Conservation (phyloP, 2,888 invertebrate species). For the Stenodera caucasica region DNA sequence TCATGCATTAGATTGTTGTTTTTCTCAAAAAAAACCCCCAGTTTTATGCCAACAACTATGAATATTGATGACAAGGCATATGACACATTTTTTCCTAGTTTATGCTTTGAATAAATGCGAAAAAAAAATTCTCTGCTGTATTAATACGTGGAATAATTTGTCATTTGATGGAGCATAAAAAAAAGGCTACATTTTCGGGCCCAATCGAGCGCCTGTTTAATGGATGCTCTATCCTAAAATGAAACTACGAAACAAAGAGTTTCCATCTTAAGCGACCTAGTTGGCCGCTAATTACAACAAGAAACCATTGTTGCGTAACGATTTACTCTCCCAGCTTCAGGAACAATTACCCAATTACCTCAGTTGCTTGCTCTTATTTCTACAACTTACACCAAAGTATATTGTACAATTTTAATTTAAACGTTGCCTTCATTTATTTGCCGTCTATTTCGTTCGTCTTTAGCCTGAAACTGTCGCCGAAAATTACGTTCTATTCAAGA, state of each 20-base stretch:
- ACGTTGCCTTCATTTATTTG: not conserved
- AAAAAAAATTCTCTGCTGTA: not conserved
- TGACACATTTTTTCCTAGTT: not conserved
- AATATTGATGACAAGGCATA: not conserved
- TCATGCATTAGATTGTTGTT: not conserved
- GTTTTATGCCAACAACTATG: not conserved
- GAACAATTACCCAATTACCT: slow-evolving; percentile 51
- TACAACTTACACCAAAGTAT: slow-evolving; percentile 22
- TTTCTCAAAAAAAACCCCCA: not conserved
- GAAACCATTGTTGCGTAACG: slow-evolving; percentile 49
- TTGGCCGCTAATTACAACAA: slow-evolving; percentile 50
- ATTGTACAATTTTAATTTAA: slow-evolving; percentile 25
- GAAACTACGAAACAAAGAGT: slow-evolving; percentile 31
- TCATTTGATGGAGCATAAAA: no score
- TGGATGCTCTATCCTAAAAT: slow-evolving; percentile 35
- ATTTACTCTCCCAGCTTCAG: slow-evolving; percentile 44
- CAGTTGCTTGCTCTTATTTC: slow-evolving; percentile 32
- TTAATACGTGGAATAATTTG: slow-evolving; percentile 3
- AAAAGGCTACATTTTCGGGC: no score
- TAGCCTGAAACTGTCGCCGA: no score
- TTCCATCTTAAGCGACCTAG: slow-evolving; percentile 44
- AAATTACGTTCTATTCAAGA: slow-evolving; percentile 3
- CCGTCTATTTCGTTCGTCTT: no score
- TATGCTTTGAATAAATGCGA: not conserved
- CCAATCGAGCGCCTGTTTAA: slow-evolving; percentile 42